These are phyloP conservation scores for Mizuhopecten yessoensis DNA, from an alignment of 1,140 invertebrate genomes.

Conservation along the genomic window DNA sequence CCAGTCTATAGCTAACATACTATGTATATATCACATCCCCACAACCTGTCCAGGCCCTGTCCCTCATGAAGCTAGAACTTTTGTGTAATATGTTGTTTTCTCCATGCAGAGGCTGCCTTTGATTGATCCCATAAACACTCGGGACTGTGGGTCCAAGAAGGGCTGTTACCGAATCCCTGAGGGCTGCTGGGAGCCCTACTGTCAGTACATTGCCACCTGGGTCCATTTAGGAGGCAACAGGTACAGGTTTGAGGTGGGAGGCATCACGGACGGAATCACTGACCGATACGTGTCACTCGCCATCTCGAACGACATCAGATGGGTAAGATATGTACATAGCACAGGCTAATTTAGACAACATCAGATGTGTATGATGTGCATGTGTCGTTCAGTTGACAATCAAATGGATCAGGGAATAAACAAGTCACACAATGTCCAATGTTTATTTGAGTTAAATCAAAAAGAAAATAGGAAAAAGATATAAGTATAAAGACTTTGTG, in stretches of 20 bases:
- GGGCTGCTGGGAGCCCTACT: conserved; percentile 76
- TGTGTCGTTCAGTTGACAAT: too few species aligned
- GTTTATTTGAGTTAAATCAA: too few species aligned
- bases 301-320: conserved; percentile 77
- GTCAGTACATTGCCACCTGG: conserved; percentile 82
- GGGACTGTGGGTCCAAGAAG: conserved; percentile 76
- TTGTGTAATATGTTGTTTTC: not conserved
- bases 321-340: conserved; percentile 74
- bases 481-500: too few species aligned
- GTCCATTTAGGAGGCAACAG: conserved; percentile 42
- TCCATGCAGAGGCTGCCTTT: conserved; percentile 58
- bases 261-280: conserved; percentile 70
- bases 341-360: too few species aligned
- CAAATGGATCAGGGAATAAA: too few species aligned
- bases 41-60: not conserved
- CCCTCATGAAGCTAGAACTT: not conserved
- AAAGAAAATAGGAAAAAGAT: too few species aligned
- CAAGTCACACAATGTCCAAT: too few species aligned
- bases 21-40: too few species aligned
- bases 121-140: conserved; percentile 71
- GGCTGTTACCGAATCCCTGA: conserved; percentile 80
- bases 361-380: too few species aligned
- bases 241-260: conserved; percentile 75
- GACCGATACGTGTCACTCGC: conserved; percentile 76
- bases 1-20: too few species aligned